These are phyloP conservation scores for Drosophila sordidapex DNA, from an alignment of 2,888 invertebrate genomes.

Conservation along the genomic window DNA sequence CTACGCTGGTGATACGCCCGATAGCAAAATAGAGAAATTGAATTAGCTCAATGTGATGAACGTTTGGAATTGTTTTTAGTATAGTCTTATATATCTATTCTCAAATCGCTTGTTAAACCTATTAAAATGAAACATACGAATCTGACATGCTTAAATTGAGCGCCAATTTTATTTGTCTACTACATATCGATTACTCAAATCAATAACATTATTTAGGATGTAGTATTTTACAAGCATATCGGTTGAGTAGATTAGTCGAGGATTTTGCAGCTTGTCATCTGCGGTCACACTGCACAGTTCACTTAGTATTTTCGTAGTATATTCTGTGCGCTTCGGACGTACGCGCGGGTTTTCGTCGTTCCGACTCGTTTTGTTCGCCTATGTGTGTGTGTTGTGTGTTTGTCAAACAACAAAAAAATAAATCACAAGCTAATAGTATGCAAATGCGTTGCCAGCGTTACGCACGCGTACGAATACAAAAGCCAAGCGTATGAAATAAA, in stretches of 20 bases:
- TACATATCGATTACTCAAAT: neutral
- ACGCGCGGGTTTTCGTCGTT: conserved; percentile 35
- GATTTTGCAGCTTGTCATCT: neutral
- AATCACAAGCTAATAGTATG: conserved; percentile 50
- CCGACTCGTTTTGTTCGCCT: conserved; percentile 33
- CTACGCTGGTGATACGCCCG: neutral
- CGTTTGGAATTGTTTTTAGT: conserved; percentile 32
- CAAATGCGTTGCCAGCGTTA: conserved; percentile 65
- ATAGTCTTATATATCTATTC: conserved; percentile 13
- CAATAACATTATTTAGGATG: neutral
- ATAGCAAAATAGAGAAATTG: conserved; percentile 26
- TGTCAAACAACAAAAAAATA: conserved; percentile 42
- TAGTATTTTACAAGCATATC: conserved; percentile 3
- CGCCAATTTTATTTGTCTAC: neutral
- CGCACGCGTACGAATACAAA: conserved; percentile 61
- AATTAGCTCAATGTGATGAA: conserved; percentile 17
- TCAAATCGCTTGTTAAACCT: conserved; percentile 24
- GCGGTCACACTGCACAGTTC: conserved; percentile 7
- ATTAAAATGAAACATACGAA: neutral
- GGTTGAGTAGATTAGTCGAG: neutral
- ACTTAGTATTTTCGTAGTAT: conserved; percentile 20
- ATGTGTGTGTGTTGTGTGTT: conserved; percentile 14
- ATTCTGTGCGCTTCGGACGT: conserved; percentile 34
- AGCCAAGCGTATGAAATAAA: conserved; percentile 30
- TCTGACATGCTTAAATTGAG: conserved; percentile 5